Conservation (phyloP, 2,113 vertebrate species). For the Hiodon alosoides region DNA sequence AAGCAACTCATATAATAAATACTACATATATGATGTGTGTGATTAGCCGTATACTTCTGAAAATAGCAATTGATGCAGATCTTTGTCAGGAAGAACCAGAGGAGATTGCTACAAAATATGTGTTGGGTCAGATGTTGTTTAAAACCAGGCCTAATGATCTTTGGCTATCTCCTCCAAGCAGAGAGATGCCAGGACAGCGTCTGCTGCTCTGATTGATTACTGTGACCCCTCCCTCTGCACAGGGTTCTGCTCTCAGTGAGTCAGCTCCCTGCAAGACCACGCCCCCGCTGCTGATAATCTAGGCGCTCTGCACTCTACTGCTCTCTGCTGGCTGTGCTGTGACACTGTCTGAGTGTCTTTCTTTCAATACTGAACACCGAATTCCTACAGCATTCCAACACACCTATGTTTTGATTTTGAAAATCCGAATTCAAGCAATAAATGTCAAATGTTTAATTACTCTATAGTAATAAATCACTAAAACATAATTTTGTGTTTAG, state of each 20-base stretch:
- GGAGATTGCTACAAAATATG: too few relatives aligned
- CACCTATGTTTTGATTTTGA: slow-evolving; percentile 41
- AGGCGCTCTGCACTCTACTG: not conserved
- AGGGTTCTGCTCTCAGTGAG: not conserved
- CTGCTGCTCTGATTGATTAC: slow-evolving; percentile 2
- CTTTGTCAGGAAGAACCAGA: too few relatives aligned
- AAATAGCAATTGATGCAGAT: too few relatives aligned
- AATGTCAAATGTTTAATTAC: too few relatives aligned
- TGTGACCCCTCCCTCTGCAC: not conserved
- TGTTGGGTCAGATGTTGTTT: not conserved
- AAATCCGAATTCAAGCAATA: slow-evolving; percentile 11
- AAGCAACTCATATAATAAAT: too few relatives aligned
- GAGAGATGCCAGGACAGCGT: not conserved
- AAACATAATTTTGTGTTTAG: too few relatives aligned
- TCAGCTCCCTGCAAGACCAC: not conserved
- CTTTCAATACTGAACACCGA: too few relatives aligned
- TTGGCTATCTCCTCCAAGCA: not conserved
- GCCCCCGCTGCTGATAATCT: not conserved
- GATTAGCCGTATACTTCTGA: too few relatives aligned
- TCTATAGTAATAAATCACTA: too few relatives aligned
- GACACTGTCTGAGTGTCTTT: not conserved
- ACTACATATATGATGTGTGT: not conserved
- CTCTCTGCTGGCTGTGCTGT: not conserved
- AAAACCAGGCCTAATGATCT: not conserved
- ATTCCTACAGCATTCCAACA: too few relatives aligned